Base-by-base conservation (phyloP, 1,140 invertebrate genomes). In the Brachionus calyciflorus region DNA sequence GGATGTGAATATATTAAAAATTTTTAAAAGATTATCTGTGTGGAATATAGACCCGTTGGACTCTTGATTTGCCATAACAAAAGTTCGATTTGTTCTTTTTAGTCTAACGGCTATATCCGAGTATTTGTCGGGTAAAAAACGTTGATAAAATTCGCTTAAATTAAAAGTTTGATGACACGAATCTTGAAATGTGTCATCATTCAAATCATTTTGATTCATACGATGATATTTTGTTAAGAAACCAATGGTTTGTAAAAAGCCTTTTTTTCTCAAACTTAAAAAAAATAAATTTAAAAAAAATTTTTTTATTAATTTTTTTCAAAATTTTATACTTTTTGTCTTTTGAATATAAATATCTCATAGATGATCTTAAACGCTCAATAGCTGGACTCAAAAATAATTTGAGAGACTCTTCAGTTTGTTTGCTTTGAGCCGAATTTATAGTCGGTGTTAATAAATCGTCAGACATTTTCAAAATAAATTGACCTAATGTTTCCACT, bases 331-430 rank as follows among this genome's bases (percentile, higher is more conserved):
- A 57, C 41, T 55, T 26, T 76, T 60, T 76, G 49, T 76, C 73
- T 57, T 55, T 57, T 5, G 55, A 76, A 30, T 40, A 76, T 10
- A 76, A 51, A 57, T 76, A 76, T 17, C 73, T 28, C 40, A 76
- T 44, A 40, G 73, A 76, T 17, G 26, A 55, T 40, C 46, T 37
- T n/a, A 76, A 30, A 24, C 69, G 49, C 30, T 73, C 69, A 51
- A 73, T 55, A 21, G 69, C 69, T 24, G 69, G 69, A 33, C 51
- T 73, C 10, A 73, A 24, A 49, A 49, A 73, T 17, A 73, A 28
- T 24, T 73, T 73, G 0, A 73, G 28, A n/a, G 69, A 49, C 9
- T 73, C 69, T 73, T 73, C 51, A 12, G 69, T 73, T 51, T 51
- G 30, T 3, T 73, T 55, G 24, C 46, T 73, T 24, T 73, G 44